Evolutionary conservation across 1,140 invertebrate genomes (phyloP).

Genomic region (Physella acuta): DNA sequence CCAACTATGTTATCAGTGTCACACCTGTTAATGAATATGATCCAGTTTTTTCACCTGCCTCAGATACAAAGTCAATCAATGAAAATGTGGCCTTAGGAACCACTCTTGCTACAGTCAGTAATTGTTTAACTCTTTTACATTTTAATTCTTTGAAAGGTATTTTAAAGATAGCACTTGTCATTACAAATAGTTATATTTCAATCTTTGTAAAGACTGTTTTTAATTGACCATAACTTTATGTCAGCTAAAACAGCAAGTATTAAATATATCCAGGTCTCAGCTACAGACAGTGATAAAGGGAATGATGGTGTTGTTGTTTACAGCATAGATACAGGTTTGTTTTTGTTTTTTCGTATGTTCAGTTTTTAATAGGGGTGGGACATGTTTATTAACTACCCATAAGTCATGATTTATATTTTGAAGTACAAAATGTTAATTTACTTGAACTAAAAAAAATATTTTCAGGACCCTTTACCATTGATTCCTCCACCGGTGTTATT

Average conservation of each 20-base stretch:
- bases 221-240: neutral
- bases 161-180: neutral
- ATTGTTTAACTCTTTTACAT: neutral
- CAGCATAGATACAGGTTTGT: conserved; percentile 22
- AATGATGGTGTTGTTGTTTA: conserved; percentile 24
- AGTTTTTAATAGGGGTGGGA: neutral
- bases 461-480: conserved; percentile 31
- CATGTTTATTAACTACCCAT: too few species aligned
- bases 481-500: conserved; percentile 11
- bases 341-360: too few species aligned
- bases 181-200: conserved; percentile 1
- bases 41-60: conserved; percentile 66
- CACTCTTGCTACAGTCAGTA: conserved; percentile 30
- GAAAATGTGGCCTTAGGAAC: conserved; percentile 33
- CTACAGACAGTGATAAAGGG: conserved; percentile 7
- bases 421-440: too few species aligned
- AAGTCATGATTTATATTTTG: too few species aligned
- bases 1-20: conserved; percentile 51
- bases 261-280: too few species aligned
- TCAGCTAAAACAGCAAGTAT: neutral
- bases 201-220: neutral
- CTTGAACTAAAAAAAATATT: too few species aligned
- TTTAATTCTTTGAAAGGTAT: neutral
- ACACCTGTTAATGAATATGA: conserved; percentile 88
- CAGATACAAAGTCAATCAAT: conserved; percentile 30